Percentiles rank a stretch among this genome's conserved stretches.
phyloP scores from a whole-genome alignment of 2,888 invertebrate species.

The Criorhina ranunculi region DNA sequence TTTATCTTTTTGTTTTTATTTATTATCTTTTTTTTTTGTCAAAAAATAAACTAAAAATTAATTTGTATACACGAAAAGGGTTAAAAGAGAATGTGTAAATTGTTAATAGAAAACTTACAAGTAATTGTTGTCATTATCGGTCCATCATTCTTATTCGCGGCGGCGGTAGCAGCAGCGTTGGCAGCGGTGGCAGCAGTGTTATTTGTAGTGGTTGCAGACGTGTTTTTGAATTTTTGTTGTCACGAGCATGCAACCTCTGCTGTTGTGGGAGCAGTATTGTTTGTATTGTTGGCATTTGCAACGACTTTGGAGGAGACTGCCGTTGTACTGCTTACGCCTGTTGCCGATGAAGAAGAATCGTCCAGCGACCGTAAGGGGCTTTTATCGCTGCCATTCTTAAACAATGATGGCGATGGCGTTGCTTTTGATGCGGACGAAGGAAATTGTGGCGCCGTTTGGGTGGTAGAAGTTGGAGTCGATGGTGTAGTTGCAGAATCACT shows the following conservation, averaged over 20 bases:
- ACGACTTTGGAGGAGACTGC: slow-evolving; percentile 41
- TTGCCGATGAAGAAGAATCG: slow-evolving; percentile 72
- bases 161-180: slow-evolving; percentile 18
- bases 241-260: slow-evolving; percentile 84
- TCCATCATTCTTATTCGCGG: slow-evolving; percentile 71
- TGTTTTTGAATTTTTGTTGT: slow-evolving; percentile 80
- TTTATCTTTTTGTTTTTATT: slow-evolving; percentile 79
- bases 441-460: slow-evolving; percentile 77
- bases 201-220: slow-evolving; percentile 78
- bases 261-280: slow-evolving; percentile 77
- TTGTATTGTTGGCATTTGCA: slow-evolving; percentile 47
- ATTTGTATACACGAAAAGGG: slow-evolving; percentile 68
- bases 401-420: slow-evolving; percentile 57
- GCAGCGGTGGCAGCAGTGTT: slow-evolving; percentile 81
- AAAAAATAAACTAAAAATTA: slow-evolving; percentile 72
- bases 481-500: slow-evolving; percentile 80
- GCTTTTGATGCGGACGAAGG: slow-evolving; percentile 40
- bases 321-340: slow-evolving; percentile 70
- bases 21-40: slow-evolving; percentile 80
- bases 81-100: slow-evolving; percentile 71
- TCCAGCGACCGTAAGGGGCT: slow-evolving; percentile 59
- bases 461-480: slow-evolving; percentile 80
- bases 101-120: slow-evolving; percentile 83
- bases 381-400: slow-evolving; percentile 61
- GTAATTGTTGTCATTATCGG: slow-evolving; percentile 83